A percentile compares a stretch with the other conserved stretches of the same genome.
Conservation (phyloP, 2,888 invertebrate species). For the Drosophila emarginata region DNA sequence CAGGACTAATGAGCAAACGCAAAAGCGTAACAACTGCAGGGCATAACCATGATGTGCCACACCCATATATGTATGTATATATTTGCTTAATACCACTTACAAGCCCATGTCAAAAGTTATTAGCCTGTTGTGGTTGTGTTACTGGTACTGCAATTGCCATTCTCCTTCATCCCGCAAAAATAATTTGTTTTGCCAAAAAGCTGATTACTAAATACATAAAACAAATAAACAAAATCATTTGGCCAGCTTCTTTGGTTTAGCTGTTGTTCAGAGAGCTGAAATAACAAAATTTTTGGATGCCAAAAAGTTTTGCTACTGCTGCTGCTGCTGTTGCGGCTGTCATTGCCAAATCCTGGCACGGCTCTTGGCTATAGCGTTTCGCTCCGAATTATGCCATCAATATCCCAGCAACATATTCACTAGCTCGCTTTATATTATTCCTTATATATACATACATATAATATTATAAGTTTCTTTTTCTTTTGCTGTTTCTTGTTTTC, state of each 20-base stretch:
- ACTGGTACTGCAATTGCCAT: constrained; percentile 12
- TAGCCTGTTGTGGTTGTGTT: constrained; percentile 48
- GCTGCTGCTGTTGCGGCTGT: constrained; percentile 46
- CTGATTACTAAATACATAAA: constrained; percentile 72
- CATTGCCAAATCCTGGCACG: constrained; percentile 72
- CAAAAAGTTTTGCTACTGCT: constrained; percentile 46
- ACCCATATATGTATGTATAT: neutral
- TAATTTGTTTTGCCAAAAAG: constrained; percentile 73
- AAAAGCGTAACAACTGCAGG: constrained; percentile 16
- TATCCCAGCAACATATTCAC: constrained; percentile 70
- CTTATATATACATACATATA: neutral
- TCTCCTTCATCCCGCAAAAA: constrained; percentile 26
- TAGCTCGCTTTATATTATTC: constrained; percentile 24
- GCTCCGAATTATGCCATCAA: constrained; percentile 54
- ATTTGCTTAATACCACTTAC: constrained; percentile 58
- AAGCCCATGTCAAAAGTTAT: constrained; percentile 76
- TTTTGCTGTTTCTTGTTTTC: neutral
- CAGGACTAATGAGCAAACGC: constrained; percentile 69
- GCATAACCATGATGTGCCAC: constrained; percentile 12
- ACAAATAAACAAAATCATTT: constrained; percentile 75
- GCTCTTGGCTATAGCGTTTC: constrained; percentile 14
- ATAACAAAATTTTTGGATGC: constrained; percentile 61
- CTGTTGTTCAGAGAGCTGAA: constrained; percentile 27
- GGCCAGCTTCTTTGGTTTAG: constrained; percentile 43
- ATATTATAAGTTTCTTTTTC: neutral